phyloP scores from a whole-genome alignment of 2,113 vertebrate species.

The Lepisosteus oculatus region DNA sequence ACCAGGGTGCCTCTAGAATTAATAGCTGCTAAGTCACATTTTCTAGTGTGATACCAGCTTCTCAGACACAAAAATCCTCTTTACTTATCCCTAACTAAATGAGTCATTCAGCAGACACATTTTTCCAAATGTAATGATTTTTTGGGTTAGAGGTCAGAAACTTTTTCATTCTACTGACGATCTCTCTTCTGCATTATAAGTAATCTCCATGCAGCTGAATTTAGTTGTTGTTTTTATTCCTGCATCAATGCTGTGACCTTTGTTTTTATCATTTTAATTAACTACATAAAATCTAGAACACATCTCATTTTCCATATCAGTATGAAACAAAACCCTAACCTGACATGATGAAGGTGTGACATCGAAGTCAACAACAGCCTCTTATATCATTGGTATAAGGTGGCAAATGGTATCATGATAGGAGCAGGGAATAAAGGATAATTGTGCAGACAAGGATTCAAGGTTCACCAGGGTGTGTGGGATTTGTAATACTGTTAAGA shows the following conservation, averaged over 20 bases:
- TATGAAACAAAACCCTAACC: no score
- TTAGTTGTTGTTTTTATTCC: background rate
- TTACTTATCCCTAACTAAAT: slow-evolving; percentile 1
- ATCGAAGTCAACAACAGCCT: no score
- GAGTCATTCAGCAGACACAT: background rate
- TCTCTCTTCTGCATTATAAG: background rate
- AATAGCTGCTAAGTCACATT: slow-evolving; percentile 3
- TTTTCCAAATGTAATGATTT: background rate
- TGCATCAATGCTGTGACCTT: no score
- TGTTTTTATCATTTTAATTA: no score
- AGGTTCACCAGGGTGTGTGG: no score
- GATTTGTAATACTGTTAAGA: no score
- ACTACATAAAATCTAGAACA: background rate
- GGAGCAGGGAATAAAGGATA: no score
- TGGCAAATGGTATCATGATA: no score
- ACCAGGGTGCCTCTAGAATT: background rate
- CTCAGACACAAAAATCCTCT: slow-evolving; percentile 8
- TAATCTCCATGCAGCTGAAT: background rate
- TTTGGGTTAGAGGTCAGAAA: background rate
- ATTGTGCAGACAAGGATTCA: no score
- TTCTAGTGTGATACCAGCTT: background rate
- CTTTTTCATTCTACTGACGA: background rate
- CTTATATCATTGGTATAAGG: no score
- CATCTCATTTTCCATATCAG: background rate
- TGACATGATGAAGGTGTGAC: no score